Base-by-base conservation (phyloP, 2,888 invertebrate genomes). In the Synanthedon vespiformis region DNA sequence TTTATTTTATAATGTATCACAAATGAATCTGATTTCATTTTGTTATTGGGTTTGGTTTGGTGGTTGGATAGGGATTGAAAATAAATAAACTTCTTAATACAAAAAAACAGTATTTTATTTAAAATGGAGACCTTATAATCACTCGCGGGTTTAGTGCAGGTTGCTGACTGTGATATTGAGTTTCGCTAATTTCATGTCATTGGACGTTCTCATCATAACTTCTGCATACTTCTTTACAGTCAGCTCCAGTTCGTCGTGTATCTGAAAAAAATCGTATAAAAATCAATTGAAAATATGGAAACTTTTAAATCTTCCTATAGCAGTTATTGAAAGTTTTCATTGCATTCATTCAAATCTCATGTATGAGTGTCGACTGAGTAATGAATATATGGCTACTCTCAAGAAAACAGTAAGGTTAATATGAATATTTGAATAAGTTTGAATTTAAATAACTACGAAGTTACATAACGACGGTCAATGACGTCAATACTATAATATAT, bases 201-300 rank as follows among this genome's bases (percentile, higher is more conserved):
- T 88, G 0, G 94, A 93, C 48, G 92, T 91, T 56, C 92, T 87
- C 47, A 88, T 79, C 0, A 92, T 90, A 2, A 90, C 90, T 60
- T 91, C 80, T 18, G 91, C 78, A 61, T 94, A 94, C 59, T 90
- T 89, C 14, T 89, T 81, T 47, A 94, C 88, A 1, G 91, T 69
- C 27, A 86, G 78, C 54, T 90, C 88, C 57, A 94, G 76, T 58
- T 90, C 90, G 6, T 89, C 77, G 58, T 91, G 89, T 40, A 91
- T 88, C 92, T 93, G 79, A 49, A 81, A 82, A 0, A 48, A n/a
- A n/a, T n/a, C n/a, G 5, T 34, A 34, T 10, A 16, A 34, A 34
- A 34, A 34, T 22, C 34, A 34, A 34, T 10, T 34, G 34, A 22
- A 22, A 22, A 22, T 22, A 4, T 22, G 4, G 4, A 22, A 22